These are phyloP conservation scores for Albula glossodonta DNA, from an alignment of 2,113 vertebrate genomes.

Conservation along the genomic window DNA sequence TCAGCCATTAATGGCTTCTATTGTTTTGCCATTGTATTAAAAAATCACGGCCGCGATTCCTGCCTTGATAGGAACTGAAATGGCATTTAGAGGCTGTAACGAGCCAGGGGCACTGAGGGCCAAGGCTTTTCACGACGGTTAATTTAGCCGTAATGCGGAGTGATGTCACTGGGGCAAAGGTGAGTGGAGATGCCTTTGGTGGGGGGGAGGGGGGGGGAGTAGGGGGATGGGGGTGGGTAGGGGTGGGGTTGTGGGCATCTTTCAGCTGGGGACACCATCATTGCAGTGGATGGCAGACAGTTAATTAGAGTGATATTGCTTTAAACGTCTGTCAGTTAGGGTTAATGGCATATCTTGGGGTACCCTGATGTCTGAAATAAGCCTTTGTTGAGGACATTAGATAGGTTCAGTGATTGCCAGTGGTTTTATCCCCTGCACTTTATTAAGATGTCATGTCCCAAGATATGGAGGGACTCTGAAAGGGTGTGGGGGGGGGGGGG, in stretches of 20 bases:
- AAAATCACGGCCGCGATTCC: constrained; percentile 72
- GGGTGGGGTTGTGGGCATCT: constrained; percentile 34
- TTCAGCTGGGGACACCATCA: constrained; percentile 57
- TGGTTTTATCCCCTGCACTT: background rate
- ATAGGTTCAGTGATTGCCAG: background rate
- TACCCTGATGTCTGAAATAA: constrained; percentile 52
- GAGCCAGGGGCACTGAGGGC: constrained; percentile 53
- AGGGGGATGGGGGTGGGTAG: constrained; percentile 32
- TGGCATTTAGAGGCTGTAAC: constrained; percentile 74
- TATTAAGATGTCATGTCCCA: background rate
- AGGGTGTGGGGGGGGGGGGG: background rate
- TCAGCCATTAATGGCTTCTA: constrained; percentile 74
- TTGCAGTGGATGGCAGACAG: constrained; percentile 57
- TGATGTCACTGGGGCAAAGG: constrained; percentile 65
- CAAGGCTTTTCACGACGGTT: constrained; percentile 76
- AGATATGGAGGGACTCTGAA: background rate
- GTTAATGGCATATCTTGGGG: constrained; percentile 64
- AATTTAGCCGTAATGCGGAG: constrained; percentile 75
- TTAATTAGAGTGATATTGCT: constrained; percentile 70
- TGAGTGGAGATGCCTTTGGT: constrained; percentile 60
- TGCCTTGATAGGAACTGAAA: constrained; percentile 73
- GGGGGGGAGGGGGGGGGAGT: constrained; percentile 51
- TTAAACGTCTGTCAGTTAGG: constrained; percentile 65
- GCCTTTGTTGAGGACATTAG: constrained; percentile 43
- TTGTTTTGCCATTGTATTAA: constrained; percentile 80